A percentile compares a stretch with the other conserved stretches of the same genome.
phyloP scores from a whole-genome alignment of 1,140 invertebrate genomes.

The Medauroidea extradentata region DNA sequence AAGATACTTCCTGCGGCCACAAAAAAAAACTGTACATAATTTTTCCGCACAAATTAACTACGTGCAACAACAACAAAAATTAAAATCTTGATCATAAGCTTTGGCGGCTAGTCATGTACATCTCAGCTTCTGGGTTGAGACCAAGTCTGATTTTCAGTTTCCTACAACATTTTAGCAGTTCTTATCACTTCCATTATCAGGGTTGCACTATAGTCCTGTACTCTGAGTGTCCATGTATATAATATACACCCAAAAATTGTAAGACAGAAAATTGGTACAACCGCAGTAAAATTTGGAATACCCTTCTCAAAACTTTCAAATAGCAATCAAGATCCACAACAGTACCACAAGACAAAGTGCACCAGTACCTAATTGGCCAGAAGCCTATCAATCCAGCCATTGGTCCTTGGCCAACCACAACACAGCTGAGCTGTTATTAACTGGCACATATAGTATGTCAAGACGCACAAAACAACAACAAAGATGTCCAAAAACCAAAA shows the following conservation, averaged over 20 bases:
- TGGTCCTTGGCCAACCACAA: too few relatives aligned
- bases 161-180: background rate
- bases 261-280: background rate
- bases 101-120: background rate
- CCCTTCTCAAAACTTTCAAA: too few relatives aligned
- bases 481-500: too few relatives aligned
- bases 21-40: constrained; percentile 15
- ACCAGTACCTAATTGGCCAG: too few relatives aligned
- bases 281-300: background rate
- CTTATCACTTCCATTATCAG: too few relatives aligned
- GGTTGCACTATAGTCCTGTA: too few relatives aligned
- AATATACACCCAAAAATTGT: background rate
- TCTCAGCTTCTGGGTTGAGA: background rate
- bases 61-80: background rate
- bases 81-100: background rate
- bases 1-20: constrained; percentile 63
- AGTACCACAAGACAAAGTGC: too few relatives aligned
- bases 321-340: background rate
- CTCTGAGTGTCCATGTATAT: too few relatives aligned
- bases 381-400: too few relatives aligned
- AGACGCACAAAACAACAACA: too few relatives aligned
- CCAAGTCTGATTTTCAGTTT: background rate
- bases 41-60: background rate
- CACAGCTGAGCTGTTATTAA: too few relatives aligned
- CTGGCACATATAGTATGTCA: too few relatives aligned